These are phyloP conservation scores for Parus major DNA, from an alignment of 2,113 vertebrate genomes.

Conservation along the genomic window DNA sequence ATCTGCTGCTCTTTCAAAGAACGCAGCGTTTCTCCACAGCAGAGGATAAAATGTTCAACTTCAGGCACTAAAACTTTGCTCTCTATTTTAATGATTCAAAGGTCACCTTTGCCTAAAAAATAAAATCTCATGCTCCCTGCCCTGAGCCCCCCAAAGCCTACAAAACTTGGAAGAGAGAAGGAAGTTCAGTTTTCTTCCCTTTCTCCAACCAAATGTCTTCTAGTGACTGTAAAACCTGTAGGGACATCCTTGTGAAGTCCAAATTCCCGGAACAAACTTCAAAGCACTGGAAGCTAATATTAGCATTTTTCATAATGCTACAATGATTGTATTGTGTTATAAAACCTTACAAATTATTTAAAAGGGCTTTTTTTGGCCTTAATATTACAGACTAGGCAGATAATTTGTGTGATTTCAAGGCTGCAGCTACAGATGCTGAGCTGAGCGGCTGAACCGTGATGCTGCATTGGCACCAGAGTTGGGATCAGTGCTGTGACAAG, in stretches of 20 bases:
- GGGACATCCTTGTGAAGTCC: slow-evolving; percentile 23
- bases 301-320: slow-evolving; percentile 50
- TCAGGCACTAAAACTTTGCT: not conserved
- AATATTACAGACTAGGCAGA: slow-evolving; percentile 23
- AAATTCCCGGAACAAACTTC: slow-evolving; percentile 30
- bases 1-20: not conserved
- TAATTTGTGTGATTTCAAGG: slow-evolving; percentile 26
- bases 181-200: slow-evolving; percentile 17
- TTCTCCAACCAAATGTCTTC: slow-evolving; percentile 10
- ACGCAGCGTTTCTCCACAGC: not conserved
- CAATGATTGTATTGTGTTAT: slow-evolving; percentile 7
- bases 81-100: not conserved
- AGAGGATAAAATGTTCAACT: not conserved
- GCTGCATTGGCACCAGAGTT: not conserved
- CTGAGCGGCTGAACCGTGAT: not conserved
- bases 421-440: slow-evolving; percentile 4
- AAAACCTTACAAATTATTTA: slow-evolving; percentile 56
- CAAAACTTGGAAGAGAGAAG: slow-evolving; percentile 1
- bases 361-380: slow-evolving; percentile 9
- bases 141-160: not conserved
- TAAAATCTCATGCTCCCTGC: not conserved
- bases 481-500: not conserved
- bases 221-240: slow-evolving; percentile 45
- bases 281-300: slow-evolving; percentile 59
- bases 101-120: not conserved